phyloP scores from a whole-genome alignment of 2,113 vertebrate genomes.

The Galbula dea region DNA sequence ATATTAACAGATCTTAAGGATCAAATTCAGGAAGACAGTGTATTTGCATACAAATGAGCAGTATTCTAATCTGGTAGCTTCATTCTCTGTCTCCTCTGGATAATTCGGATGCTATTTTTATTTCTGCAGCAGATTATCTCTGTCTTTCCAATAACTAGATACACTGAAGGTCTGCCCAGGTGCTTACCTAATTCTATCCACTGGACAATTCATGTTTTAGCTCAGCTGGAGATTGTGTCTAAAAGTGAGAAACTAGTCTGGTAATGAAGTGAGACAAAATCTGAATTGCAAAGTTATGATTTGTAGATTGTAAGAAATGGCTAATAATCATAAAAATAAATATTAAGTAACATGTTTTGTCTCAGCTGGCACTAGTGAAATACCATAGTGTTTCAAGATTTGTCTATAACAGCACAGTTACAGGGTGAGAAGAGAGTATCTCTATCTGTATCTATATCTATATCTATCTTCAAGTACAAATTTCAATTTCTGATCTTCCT shows the following conservation, averaged over 20 bases:
- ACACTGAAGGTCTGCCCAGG: neutral
- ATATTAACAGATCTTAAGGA: conserved; percentile 6
- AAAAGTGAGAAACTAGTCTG: neutral
- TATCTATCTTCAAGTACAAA: neutral
- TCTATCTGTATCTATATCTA: neutral
- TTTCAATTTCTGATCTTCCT: neutral
- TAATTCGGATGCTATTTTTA: conserved; percentile 42
- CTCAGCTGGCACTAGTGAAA: neutral
- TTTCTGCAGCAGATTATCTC: conserved; percentile 18
- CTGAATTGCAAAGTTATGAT: neutral
- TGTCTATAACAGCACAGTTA: neutral
- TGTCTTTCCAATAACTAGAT: neutral
- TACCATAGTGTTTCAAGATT: neutral
- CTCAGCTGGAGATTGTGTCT: neutral
- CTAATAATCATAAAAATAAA: neutral
- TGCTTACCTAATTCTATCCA: neutral
- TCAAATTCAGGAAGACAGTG: neutral
- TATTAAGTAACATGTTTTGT: neutral
- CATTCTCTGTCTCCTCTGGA: neutral
- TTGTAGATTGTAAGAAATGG: neutral
- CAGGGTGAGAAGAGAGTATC: rapidly evolving
- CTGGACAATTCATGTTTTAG: neutral
- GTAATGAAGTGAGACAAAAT: conserved; percentile 3
- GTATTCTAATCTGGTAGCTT: neutral
- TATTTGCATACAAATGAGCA: conserved; percentile 41